phyloP scores from a whole-genome alignment of 2,113 vertebrate species.

The Dryoscopus gambensis region DNA sequence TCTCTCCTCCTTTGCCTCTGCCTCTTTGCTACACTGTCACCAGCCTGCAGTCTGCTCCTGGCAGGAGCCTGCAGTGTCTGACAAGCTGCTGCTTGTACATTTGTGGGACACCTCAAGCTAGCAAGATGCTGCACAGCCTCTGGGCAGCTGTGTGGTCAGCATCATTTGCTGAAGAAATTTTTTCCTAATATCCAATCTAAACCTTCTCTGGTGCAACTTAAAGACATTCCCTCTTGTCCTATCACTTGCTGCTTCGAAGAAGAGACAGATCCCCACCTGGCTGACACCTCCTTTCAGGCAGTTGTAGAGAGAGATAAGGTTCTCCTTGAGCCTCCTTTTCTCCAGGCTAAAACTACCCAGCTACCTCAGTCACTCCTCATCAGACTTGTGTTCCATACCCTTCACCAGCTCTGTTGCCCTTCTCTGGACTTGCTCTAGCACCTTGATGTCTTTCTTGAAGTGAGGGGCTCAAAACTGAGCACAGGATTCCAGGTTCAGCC shows the following conservation, averaged over 20 bases:
- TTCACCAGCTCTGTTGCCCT: background rate
- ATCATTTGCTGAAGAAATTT: background rate
- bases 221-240: background rate
- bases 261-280: background rate
- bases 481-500: background rate
- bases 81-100: too few relatives aligned
- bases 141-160: too few relatives aligned
- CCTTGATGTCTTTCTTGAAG: background rate
- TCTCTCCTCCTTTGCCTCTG: too few relatives aligned
- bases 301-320: accelerated
- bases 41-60: too few relatives aligned
- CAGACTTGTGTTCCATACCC: background rate
- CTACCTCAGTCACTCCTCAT: background rate
- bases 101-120: too few relatives aligned
- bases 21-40: too few relatives aligned
- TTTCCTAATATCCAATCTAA: background rate
- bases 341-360: background rate
- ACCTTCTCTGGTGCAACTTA: background rate
- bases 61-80: too few relatives aligned
- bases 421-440: background rate
- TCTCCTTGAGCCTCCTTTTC: background rate
- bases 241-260: background rate
- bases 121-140: too few relatives aligned
- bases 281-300: background rate
- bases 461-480: background rate